Evolutionary conservation across 2,797 vertebrate species (phyloP).

Genomic region (Discoglossus pictus): DNA sequence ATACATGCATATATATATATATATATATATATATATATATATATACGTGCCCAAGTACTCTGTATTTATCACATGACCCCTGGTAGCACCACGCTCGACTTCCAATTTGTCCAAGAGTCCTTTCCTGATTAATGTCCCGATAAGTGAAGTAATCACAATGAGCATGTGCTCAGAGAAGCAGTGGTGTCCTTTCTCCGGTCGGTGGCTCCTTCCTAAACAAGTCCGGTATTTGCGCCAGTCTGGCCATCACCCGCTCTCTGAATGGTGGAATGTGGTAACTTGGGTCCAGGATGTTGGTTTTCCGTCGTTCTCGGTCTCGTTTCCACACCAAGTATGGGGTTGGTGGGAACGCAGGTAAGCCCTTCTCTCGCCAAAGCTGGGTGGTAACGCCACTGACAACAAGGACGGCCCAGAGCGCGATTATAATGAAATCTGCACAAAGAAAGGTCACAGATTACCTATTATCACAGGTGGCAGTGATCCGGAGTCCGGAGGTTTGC

Average conservation of each 20-base stretch:
- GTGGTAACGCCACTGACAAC: conserved; percentile 74
- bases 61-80: too few relatives aligned
- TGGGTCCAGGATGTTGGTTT: conserved; percentile 91
- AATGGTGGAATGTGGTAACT: conserved; percentile 87
- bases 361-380: conserved; percentile 84
- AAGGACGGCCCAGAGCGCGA: conserved; percentile 85
- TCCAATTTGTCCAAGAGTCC: too few relatives aligned
- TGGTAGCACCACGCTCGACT: not conserved
- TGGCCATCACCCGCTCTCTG: conserved; percentile 74
- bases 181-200: conserved; percentile 83
- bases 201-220: conserved; percentile 71
- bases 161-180: conserved; percentile 77
- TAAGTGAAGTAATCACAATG: too few relatives aligned
- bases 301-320: conserved; percentile 83
- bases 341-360: conserved; percentile 80
- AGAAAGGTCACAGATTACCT: too few relatives aligned
- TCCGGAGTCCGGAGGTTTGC: too few relatives aligned
- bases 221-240: conserved; percentile 63
- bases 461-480: too few relatives aligned
- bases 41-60: too few relatives aligned
- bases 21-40: too few relatives aligned
- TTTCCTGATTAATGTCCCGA: too few relatives aligned
- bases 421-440: conserved; percentile 83
- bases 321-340: conserved; percentile 90
- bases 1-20: too few relatives aligned